Base-by-base conservation (phyloP, 2,888 invertebrate species). In the Caenorhabditis japonica region DNA sequence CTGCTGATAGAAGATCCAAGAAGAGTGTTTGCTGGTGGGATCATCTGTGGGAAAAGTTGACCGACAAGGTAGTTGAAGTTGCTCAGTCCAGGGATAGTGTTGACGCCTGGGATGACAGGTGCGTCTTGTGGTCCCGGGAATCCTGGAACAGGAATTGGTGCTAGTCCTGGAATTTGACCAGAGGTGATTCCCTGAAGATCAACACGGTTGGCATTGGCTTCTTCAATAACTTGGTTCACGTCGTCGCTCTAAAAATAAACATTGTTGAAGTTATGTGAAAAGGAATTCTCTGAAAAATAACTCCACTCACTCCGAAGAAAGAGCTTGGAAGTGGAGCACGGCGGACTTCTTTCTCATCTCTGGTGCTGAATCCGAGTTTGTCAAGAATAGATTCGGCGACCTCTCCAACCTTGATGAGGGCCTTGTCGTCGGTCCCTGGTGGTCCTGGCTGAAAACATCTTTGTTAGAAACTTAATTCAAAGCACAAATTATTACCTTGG, bases 1-100 rank as follows among this genome's bases (percentile, higher is more conserved):
- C 87, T 79, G 59, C 83, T 83, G 72, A 87, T 85, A 7, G 87
- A 88, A 2, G 86, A 87, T 44, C 87, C 86, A 43, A 88, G 80
- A 52, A 88, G 82, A 13, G 85, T 85, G 72, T 88, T 88, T 23
- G 88, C 84, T 23, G 88, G 84, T 46, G 88, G 88, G 34, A 88
- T 87, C 81, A 87, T 84, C 73, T 88, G 88, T 47, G 88, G 88
- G 53, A 88, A 84, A 25, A 88, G 79, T 61, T 87, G 85, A 15
- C 87, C 88, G 46, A 87, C 85, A 30, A 87, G 77, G 70, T 88
- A 88, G 79, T 88, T 88, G 77, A 87, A 88, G 78, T 87, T 88
- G 81, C 85, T 85, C 43, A 88, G 77, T 33, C 88, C 88, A 49
- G 88, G 88, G 34, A 88, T 88, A 5, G 88, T 88, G 79, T 88